phyloP scores from a whole-genome alignment of 1,140 invertebrate genomes.

The Triops longicaudatus region DNA sequence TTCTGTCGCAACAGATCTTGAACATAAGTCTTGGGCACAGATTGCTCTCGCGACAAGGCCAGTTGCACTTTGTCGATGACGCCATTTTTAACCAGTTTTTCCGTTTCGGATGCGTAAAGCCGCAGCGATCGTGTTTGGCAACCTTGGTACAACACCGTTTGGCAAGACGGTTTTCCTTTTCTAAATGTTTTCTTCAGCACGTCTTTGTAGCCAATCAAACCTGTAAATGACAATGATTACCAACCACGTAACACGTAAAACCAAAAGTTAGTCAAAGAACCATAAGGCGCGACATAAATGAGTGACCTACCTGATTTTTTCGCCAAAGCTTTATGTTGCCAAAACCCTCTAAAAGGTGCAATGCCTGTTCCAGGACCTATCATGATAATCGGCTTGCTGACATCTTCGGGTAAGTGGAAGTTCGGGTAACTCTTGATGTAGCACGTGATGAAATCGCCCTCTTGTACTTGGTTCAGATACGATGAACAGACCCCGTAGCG shows the following conservation, averaged over 20 bases:
- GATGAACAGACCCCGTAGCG: conserved; percentile 91
- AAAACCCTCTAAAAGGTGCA: conserved; percentile 23
- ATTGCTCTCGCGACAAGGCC: conserved; percentile 5
- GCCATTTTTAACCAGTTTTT: background rate
- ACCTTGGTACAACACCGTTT: conserved; percentile 17
- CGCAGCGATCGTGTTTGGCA: conserved; percentile 2
- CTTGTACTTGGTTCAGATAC: conserved; percentile 66
- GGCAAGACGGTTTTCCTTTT: background rate
- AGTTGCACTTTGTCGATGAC: conserved; percentile 8
- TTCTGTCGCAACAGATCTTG: conserved; percentile 18
- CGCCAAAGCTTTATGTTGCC: background rate
- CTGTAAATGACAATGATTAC: background rate
- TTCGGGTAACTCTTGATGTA: conserved; percentile 76
- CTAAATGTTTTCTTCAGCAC: background rate
- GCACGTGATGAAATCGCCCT: conserved; percentile 63
- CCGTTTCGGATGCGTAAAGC: conserved; percentile 21
- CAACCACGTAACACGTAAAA: too few species aligned
- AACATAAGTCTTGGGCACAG: conserved; percentile 6
- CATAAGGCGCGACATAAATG: background rate
- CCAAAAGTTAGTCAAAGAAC: too few species aligned
- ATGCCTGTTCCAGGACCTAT: conserved; percentile 86
- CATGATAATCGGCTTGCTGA: conserved; percentile 74
- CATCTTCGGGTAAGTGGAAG: conserved; percentile 81
- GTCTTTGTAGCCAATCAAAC: background rate
- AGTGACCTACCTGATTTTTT: background rate